phyloP scores from a whole-genome alignment of 2,113 vertebrate genomes.

The Acrocephalus arundinaceus region DNA sequence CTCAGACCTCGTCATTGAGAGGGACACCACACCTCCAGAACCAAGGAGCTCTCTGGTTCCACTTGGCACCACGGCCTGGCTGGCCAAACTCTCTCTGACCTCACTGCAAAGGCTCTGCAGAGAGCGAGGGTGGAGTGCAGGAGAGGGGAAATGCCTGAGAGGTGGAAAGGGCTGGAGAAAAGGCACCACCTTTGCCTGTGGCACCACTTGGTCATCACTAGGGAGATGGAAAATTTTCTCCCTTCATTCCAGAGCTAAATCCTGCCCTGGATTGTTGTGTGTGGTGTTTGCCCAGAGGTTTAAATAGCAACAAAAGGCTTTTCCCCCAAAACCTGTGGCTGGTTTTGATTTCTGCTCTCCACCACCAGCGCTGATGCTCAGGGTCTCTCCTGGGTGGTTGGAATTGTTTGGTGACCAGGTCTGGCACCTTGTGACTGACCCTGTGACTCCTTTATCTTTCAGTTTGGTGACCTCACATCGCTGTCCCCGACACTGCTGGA shows the following conservation, averaged over 20 bases:
- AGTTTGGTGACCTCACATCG: constrained; percentile 92
- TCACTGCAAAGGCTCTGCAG: neutral
- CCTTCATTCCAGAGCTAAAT: neutral
- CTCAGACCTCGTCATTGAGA: neutral
- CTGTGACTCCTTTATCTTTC: constrained; percentile 42
- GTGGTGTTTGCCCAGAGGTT: neutral
- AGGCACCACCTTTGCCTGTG: neutral
- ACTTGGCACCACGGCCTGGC: neutral
- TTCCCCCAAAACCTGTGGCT: neutral
- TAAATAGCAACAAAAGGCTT: neutral
- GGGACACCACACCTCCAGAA: neutral
- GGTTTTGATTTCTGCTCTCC: neutral
- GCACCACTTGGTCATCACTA: neutral
- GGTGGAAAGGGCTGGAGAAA: neutral
- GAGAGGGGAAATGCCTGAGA: neutral
- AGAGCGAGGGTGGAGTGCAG: neutral
- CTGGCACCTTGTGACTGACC: neutral
- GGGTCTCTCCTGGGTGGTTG: neutral
- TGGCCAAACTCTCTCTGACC: neutral
- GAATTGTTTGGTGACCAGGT: neutral
- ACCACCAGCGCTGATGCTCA: neutral
- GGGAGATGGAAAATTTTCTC: neutral
- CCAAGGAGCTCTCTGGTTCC: neutral
- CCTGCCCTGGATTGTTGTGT: neutral
- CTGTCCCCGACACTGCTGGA: constrained; percentile 89